Conservation (phyloP, 2,888 invertebrate species). For the Melanotus villosus region DNA sequence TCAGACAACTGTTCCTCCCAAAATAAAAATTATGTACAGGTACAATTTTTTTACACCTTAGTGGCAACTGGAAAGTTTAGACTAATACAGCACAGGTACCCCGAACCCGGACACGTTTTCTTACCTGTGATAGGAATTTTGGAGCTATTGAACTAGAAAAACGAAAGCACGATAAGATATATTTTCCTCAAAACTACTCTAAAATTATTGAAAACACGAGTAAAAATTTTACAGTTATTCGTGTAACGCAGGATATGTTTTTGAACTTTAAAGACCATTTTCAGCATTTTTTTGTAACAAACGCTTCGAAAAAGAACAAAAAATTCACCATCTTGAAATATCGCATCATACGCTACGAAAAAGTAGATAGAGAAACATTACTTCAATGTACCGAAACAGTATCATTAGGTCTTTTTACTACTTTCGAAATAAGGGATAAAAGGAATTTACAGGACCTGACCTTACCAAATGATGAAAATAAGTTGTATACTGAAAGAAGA, state of each 20-base stretch:
- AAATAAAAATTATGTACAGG: constrained; percentile 12
- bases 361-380: neutral
- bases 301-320: neutral
- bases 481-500: neutral
- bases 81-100: constrained; percentile 6
- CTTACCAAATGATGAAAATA: neutral
- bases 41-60: constrained; percentile 12
- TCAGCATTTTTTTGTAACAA: constrained; percentile 2
- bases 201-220: constrained; percentile 4
- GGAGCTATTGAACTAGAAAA: neutral
- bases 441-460: neutral
- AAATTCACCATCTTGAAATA: constrained; percentile 5
- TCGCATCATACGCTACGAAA: constrained; percentile 2
- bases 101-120: constrained; percentile 7
- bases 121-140: neutral
- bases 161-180: constrained; percentile 13
- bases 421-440: neutral
- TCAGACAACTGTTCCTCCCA: constrained; percentile 26
- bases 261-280: constrained; percentile 6
- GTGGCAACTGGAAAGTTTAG: constrained; percentile 20
- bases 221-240: constrained; percentile 3
- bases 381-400: neutral
- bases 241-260: constrained; percentile 11
- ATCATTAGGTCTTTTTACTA: neutral
- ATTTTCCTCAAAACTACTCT: neutral